Conservation (phyloP, 2,113 vertebrate species). For the Pelecanoides urinatrix region DNA sequence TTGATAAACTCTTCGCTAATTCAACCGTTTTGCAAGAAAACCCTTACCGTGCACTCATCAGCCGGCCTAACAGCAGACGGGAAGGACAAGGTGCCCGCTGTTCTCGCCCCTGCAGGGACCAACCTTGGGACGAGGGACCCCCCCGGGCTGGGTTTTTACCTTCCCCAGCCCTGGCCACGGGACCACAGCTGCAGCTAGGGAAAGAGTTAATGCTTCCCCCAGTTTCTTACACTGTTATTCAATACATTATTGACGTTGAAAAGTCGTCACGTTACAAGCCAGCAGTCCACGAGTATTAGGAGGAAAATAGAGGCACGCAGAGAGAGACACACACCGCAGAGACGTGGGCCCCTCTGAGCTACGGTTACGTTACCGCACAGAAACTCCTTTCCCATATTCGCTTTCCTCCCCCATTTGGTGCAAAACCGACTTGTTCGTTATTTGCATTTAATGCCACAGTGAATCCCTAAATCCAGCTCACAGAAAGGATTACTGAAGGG, state of each 20-base stretch:
- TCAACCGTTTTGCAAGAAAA: not conserved
- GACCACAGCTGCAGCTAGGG: not conserved
- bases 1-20: not conserved
- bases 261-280: constrained; percentile 61
- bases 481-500: constrained; percentile 47
- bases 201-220: constrained; percentile 27
- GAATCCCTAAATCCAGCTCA: constrained; percentile 56
- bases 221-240: constrained; percentile 36
- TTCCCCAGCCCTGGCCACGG: not conserved
- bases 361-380: constrained; percentile 21
- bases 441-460: constrained; percentile 32
- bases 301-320: constrained; percentile 32
- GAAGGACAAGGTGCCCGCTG: fast-evolving
- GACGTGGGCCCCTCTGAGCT: not conserved
- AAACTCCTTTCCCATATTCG: constrained; percentile 25
- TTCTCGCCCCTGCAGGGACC: not conserved
- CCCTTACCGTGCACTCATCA: not conserved
- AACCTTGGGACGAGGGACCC: fast-evolving
- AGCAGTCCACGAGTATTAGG: constrained; percentile 45
- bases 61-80: not conserved
- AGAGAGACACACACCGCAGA: constrained; percentile 17
- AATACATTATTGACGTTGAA: constrained; percentile 57
- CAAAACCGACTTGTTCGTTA: not conserved
- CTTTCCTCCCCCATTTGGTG: constrained; percentile 1
- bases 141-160: not conserved